Evolutionary conservation across 2,797 vertebrate species (phyloP), one percentile per base, ranked within the genome.

Genomic region (Peromyscus eremicus): DNA sequence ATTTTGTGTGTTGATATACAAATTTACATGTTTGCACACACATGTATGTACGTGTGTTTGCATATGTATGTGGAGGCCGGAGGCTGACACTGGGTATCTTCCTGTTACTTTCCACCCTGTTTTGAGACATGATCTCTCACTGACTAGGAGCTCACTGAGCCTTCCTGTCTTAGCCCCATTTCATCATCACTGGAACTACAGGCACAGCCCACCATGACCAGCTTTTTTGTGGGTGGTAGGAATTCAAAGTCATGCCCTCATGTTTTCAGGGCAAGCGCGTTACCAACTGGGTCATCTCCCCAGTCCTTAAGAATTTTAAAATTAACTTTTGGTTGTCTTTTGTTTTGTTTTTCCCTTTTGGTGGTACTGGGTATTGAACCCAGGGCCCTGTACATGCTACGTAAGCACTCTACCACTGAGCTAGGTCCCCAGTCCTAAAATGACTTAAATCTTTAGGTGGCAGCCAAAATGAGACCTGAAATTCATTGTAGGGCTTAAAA

Each of bases 401-500:
- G 14, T 49, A 60, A 73, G n/a, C 27, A 40, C 10, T 57, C 68
- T 73, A 88, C n/a, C 52, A 40, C n/a, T 57, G 49, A 73, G 70
- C 49, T 73, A 73, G 27, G 6, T 7, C 34, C 34, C 49, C 12
- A 19, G 49, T 6, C 68, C n/a, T 32, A 75, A 77, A 29, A 2
- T 73, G 62, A 82, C 29, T 82, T 97, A 92, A 83, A 70, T 80
- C 37, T 90, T 95, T 86, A 94, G 85, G 64, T 27, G 64, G 70
- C 32, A 92, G 37, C 11, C 12, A 93, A 93, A 92, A 93, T 92
- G 43, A n/a, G 29, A 70, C 52, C 6, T 57, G 34, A 89, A 94
- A 95, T 77, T 87, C 87, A 80, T 9, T 37, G 49, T 92, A 76
- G 8, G 10, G 77, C 94, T 43, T 40, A 68, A 66, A 68, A 76